phyloP scores from a whole-genome alignment of 2,888 invertebrate species.

The Macaria notata region DNA sequence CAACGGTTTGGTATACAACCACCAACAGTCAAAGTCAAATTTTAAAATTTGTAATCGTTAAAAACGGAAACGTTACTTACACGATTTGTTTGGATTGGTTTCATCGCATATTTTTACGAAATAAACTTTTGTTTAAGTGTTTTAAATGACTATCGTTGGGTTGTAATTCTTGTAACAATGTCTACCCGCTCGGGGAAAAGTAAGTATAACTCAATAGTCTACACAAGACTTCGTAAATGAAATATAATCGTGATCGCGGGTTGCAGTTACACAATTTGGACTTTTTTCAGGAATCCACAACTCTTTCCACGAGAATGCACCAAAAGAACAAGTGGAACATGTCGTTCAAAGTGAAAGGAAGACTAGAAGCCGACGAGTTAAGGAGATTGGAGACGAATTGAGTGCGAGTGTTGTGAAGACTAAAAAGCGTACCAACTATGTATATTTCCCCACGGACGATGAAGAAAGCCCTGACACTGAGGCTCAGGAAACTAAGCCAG shows the following conservation, averaged over 20 bases:
- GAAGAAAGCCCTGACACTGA: conserved; percentile 33
- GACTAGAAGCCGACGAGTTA: conserved; percentile 51
- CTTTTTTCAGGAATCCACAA: conserved; percentile 60
- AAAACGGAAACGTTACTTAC: conserved; percentile 25
- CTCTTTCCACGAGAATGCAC: conserved; percentile 43
- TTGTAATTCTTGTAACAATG: conserved; percentile 34
- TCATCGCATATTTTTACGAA: neutral
- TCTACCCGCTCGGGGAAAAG: conserved; percentile 73
- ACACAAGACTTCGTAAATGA: neutral
- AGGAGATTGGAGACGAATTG: conserved; percentile 46
- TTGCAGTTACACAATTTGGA: neutral
- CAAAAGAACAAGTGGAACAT: conserved; percentile 32
- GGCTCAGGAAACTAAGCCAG: conserved; percentile 30
- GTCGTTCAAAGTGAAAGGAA: conserved; percentile 50
- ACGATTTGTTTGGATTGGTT: conserved; percentile 1
- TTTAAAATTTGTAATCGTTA: conserved; percentile 42
- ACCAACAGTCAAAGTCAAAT: conserved; percentile 1
- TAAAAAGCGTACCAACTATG: conserved; percentile 61
- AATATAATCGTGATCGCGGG: no score
- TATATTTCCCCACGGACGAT: conserved; percentile 58
- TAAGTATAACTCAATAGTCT: conserved; percentile 43
- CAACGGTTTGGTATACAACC: no score
- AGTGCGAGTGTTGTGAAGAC: conserved; percentile 36
- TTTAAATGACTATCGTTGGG: conserved; percentile 1
- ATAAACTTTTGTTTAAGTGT: neutral